These are phyloP conservation scores for Laothoe populi DNA, from an alignment of 2,888 invertebrate species.

Conservation along the genomic window DNA sequence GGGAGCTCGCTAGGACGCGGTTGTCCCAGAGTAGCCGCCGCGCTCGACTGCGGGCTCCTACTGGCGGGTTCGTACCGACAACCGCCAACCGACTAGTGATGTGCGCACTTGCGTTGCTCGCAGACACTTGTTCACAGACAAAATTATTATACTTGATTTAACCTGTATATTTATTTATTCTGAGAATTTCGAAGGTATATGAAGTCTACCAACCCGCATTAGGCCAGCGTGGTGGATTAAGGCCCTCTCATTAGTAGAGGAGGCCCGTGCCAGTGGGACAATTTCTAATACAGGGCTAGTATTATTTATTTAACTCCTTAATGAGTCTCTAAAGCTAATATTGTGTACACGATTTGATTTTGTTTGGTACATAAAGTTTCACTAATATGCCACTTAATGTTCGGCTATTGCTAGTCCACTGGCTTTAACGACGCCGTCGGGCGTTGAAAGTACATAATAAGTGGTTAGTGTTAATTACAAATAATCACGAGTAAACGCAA, in stretches of 20 bases:
- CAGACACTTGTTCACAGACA: not conserved
- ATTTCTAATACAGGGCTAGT: too few relatives aligned
- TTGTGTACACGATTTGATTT: not conserved
- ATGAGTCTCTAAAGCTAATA: not conserved
- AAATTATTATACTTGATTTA: not conserved
- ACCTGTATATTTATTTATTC: too few relatives aligned
- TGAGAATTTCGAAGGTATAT: too few relatives aligned
- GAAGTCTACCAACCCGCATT: too few relatives aligned
- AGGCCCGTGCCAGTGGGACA: too few relatives aligned
- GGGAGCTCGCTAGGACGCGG: slow-evolving; percentile 23
- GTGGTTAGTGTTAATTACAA: not conserved
- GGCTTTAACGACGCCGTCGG: not conserved
- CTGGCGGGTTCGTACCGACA: slow-evolving; percentile 17
- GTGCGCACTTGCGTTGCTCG: slow-evolving; percentile 43
- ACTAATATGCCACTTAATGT: not conserved
- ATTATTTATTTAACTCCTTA: slow-evolving; percentile 1
- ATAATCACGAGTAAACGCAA: not conserved
- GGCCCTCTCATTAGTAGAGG: too few relatives aligned
- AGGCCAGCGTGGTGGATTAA: too few relatives aligned
- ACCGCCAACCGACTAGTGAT: slow-evolving; percentile 43
- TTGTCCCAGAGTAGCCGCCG: slow-evolving; percentile 27
- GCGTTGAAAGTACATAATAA: slow-evolving; percentile 10
- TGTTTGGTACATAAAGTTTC: not conserved
- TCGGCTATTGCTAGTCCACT: not conserved
- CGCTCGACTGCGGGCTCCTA: slow-evolving; percentile 25